Base-by-base conservation (phyloP, 2,888 invertebrate species). In the Yponomeuta cagnagella region DNA sequence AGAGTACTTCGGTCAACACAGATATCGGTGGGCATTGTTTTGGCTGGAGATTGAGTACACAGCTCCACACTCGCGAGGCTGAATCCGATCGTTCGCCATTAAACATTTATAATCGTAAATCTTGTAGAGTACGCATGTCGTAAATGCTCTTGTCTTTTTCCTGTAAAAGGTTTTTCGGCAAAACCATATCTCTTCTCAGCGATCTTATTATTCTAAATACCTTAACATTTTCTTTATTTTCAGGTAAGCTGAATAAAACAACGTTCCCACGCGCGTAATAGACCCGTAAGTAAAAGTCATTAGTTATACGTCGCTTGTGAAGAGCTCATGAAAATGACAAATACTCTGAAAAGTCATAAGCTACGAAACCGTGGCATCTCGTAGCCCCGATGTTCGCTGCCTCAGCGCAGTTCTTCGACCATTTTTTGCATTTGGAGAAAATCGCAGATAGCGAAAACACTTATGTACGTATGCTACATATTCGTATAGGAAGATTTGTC, bases 401-500 rank as follows among this genome's bases (percentile, higher is more conserved):
- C 52, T 2, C 10, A 52, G 52, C 10, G 52, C 12, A 52, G 52
- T 8, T 52, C 12, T 12, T 12, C 52, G 12, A 12, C 2, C 6
- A 52, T 58, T 58, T 58, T 58, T 58, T 15, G 52, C 15, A 1
- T 10, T 31, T 30, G 65, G 30, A 65, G 9, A 10, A 65, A 65
- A 65, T 30, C 30, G 65, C 65, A 65, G 65, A 65, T 65, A 65
- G 10, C 23, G 31, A 65, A 65, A 58, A 65, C 65, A 33, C 10
- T 65, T 65, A 9, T 65, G 8, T 65, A 63, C 30, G 48, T 69
- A 69, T 8, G 69, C 58, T 9, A 67, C 68, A 48, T 58, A 58
- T 58, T 58, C 52, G 52, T 12, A 66, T 43, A 70, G 70, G 43
- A 63, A 70, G 64, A 70, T 70, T 71, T 71, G 71, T 71, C 70